These are phyloP conservation scores for Glossosoma conforme DNA, from an alignment of 1,140 invertebrate species.

Conservation along the genomic window DNA sequence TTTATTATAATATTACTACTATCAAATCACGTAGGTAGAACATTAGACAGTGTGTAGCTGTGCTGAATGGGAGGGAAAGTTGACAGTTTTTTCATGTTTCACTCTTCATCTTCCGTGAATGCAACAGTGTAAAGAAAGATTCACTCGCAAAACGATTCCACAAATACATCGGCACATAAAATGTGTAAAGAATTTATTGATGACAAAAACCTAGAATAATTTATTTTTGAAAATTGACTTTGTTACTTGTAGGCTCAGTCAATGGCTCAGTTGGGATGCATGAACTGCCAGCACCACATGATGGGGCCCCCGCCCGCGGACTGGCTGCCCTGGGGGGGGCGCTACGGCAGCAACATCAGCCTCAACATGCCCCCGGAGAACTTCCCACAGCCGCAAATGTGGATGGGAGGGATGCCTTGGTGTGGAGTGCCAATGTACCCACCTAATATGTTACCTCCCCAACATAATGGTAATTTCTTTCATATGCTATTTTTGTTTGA, in stretches of 20 bases:
- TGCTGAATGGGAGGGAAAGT: too few relatives aligned
- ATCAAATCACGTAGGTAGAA: too few relatives aligned
- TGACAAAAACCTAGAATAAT: too few relatives aligned
- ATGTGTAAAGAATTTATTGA: too few relatives aligned
- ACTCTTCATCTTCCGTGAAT: too few relatives aligned
- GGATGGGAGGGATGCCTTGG: slow-evolving; percentile 46
- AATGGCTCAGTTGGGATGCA: slow-evolving; percentile 59
- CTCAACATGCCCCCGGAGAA: slow-evolving; percentile 52
- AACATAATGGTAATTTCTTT: slow-evolving; percentile 29
- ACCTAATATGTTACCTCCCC: slow-evolving; percentile 39
- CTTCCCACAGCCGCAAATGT: slow-evolving; percentile 41
- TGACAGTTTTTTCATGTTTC: too few relatives aligned
- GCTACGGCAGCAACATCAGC: slow-evolving; percentile 61
- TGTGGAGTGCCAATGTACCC: slow-evolving; percentile 42
- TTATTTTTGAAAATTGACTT: too few relatives aligned
- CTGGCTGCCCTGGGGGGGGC: slow-evolving; percentile 42
- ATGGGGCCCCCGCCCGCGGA: slow-evolving; percentile 36
- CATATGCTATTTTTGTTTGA: not conserved
- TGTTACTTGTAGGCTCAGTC: slow-evolving; percentile 66
- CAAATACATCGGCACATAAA: too few relatives aligned
- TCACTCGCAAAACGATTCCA: too few relatives aligned
- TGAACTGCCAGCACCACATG: slow-evolving; percentile 50
- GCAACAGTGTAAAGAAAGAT: too few relatives aligned
- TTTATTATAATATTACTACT: too few relatives aligned
- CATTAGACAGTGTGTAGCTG: too few relatives aligned